Evolutionary conservation across 2,797 vertebrate genomes (phyloP), one percentile per base, ranked within the genome.

Genomic region (Myoxocephalus aenaeus): DNA sequence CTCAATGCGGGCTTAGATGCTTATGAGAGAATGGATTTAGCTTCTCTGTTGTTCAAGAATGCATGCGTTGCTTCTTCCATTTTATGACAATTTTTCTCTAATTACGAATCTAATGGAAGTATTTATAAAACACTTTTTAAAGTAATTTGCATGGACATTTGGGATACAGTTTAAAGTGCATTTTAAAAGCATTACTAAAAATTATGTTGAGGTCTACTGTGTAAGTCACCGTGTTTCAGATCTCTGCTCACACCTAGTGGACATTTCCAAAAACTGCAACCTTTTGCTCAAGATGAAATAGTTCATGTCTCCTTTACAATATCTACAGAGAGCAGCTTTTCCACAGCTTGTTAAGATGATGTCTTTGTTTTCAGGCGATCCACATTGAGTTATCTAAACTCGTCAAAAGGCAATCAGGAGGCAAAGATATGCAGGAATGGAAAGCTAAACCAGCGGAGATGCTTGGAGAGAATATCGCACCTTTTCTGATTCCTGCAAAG

Each of bases 381-480:
- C 96, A 97, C 1, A 79, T 91, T 0, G 96, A 97, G 86, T 92
- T 97, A 59, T 96, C 96, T 1, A 96, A 95, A 84, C 91, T 97
- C 18, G 95, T 95, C 63, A 95, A 86, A 79, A 94, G 92, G 77
- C 94, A 93, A 70, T 90, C 91, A 6, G 94, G 89, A 42, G 91
- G 81, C 53, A 90, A 83, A 40, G 90, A 94, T 6, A 84, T 77
- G 15, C 72, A 84, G 63, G 91, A 89, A 25, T 89, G 86, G 90
- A 91, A 89, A 57, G 11, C 75, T 11, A 95, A 94, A 87, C 86
- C 91, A 27, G 87, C 90, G 1, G 80, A 92, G 75, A 40, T 93
- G 63, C 84, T 94, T 1, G 90, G 90, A 72, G 93, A 93, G 8
- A 93, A 92, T 50, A 72, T 93, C 7, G 3, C 83, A 20, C 92